Conservation (phyloP, 1,140 invertebrate genomes). For the Mamestra configurata region DNA sequence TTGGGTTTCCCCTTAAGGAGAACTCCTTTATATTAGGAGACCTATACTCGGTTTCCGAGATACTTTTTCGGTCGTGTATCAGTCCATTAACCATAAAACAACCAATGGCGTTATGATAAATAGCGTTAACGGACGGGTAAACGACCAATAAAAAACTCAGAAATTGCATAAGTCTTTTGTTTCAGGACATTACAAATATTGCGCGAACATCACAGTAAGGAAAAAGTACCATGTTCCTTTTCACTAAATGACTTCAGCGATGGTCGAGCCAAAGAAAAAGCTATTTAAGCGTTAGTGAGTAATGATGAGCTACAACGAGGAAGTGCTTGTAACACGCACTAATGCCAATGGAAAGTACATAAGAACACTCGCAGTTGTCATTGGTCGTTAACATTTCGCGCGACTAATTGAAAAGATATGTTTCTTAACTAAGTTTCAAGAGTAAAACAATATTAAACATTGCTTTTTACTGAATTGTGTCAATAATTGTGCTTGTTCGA, state of each 20-base stretch:
- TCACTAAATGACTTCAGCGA: not conserved
- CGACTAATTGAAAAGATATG: constrained; percentile 49
- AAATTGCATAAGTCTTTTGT: too few relatives aligned
- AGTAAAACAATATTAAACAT: constrained; percentile 11
- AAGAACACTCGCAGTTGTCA: constrained; percentile 24
- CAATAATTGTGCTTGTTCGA: constrained; percentile 51
- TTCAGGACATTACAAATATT: not conserved
- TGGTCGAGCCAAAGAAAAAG: constrained; percentile 15
- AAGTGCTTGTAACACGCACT: constrained; percentile 35
- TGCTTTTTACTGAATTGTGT: constrained; percentile 9
- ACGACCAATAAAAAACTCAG: too few relatives aligned
- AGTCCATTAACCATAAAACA: too few relatives aligned
- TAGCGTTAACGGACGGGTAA: too few relatives aligned
- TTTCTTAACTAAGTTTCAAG: constrained; percentile 34
- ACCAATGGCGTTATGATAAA: too few relatives aligned
- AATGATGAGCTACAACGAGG: constrained; percentile 29
- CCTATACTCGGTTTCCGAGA: too few relatives aligned
- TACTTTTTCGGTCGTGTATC: too few relatives aligned
- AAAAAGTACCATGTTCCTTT: constrained; percentile 6
- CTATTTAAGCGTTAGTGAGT: constrained; percentile 26
- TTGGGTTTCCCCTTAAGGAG: constrained; percentile 2
- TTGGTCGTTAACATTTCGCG: constrained; percentile 43
- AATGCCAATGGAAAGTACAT: constrained; percentile 27
- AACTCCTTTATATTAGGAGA: too few relatives aligned
- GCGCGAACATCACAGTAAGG: not conserved